A percentile compares a stretch with the other conserved stretches of the same genome.
Conservation (phyloP, 1,140 invertebrate species). For the Neodiprion pinetum region DNA sequence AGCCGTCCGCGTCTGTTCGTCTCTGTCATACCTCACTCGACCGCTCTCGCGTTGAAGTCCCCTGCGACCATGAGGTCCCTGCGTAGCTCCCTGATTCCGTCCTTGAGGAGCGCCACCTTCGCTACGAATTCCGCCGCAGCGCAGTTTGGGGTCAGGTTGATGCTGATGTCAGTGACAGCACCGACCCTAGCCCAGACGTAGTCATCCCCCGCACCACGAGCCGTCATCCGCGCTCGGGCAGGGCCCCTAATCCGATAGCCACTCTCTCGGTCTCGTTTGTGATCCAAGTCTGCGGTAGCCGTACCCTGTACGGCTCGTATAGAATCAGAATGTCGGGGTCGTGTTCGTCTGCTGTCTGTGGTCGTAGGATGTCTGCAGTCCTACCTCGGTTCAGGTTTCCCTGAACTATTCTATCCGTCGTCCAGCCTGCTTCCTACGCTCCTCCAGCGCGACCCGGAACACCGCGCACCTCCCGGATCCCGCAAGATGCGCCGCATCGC, state of each 20-base stretch:
- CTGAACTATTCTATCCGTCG: conserved; percentile 17
- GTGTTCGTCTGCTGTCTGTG: background rate
- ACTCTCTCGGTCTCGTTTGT: conserved; percentile 17
- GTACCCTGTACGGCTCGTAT: conserved; percentile 1
- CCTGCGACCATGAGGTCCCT: conserved; percentile 21
- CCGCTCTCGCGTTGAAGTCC: background rate
- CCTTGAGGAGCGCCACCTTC: conserved; percentile 20
- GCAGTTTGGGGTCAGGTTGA: conserved; percentile 22
- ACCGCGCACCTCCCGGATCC: background rate
- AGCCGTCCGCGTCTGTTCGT: background rate
- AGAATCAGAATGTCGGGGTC: background rate
- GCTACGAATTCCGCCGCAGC: conserved; percentile 20
- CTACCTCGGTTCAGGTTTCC: conserved; percentile 20
- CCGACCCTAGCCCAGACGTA: conserved; percentile 15
- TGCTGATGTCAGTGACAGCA: conserved; percentile 19
- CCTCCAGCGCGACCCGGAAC: conserved; percentile 16
- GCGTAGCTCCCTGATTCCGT: conserved; percentile 20
- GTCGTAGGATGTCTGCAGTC: background rate
- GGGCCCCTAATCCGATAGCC: conserved; percentile 17
- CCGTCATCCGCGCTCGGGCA: conserved; percentile 12
- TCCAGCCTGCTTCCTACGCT: conserved; percentile 21
- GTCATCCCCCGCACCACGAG: conserved; percentile 8
- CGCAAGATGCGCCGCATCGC: background rate
- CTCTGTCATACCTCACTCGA: conserved; percentile 25
- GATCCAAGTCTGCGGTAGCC: conserved; percentile 5